phyloP scores from a whole-genome alignment of 2,888 invertebrate species.

The Gisinianus flammeolus region DNA sequence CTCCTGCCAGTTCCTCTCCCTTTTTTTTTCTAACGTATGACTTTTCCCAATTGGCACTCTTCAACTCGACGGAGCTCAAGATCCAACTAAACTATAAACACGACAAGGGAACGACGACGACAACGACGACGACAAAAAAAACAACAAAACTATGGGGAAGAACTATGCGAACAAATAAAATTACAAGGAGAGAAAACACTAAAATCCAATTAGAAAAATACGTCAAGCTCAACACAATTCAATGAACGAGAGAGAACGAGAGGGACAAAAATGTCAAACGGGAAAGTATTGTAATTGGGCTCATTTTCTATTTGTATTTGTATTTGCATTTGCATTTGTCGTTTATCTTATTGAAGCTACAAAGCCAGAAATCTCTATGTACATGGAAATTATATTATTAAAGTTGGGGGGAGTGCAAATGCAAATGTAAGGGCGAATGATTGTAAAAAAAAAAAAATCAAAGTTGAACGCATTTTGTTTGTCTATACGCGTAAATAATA shows the following conservation, averaged over 20 bases:
- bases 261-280: background rate
- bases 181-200: background rate
- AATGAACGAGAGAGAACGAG: background rate
- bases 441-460: too few relatives aligned
- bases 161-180: constrained; percentile 10
- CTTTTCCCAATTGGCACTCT: constrained; percentile 7
- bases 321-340: too few relatives aligned
- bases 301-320: too few relatives aligned
- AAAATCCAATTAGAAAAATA: background rate
- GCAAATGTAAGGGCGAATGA: too few relatives aligned
- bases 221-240: background rate
- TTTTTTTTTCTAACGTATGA: background rate
- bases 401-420: too few relatives aligned
- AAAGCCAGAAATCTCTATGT: too few relatives aligned
- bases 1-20: background rate
- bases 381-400: too few relatives aligned
- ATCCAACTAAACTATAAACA: background rate
- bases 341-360: background rate
- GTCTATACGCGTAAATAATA: too few relatives aligned
- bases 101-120: background rate
- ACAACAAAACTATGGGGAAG: too few relatives aligned
- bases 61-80: background rate
- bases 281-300: background rate
- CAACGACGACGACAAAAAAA: background rate
- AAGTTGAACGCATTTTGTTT: too few relatives aligned